Base-by-base conservation (phyloP, 2,888 invertebrate genomes). In the Sepioteuthis lessoniana region DNA sequence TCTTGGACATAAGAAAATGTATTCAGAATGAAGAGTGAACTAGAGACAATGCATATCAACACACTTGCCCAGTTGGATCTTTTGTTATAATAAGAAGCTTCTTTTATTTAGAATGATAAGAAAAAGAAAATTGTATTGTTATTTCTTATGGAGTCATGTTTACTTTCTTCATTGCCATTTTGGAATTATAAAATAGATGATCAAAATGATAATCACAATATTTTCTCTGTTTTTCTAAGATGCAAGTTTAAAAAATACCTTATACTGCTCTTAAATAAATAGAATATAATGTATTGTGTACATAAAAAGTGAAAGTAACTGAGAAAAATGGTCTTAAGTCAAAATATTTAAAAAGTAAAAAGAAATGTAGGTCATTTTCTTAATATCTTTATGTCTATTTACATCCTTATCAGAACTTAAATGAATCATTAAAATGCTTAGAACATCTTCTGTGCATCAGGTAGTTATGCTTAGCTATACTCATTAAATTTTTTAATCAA, bases 41-140 rank as follows among this genome's bases (percentile, higher is more conserved):
- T 76, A n/a, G 76, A 76, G 76, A 76, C 76, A 76, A 76, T 76
- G n/a, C 19, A 16, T 76, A 76, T 76, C 76, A 35, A 76, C 76
- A 76, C n/a, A 76, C n/a, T 76, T n/a, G 76, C 76, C n/a, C 76
- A 76, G n/a, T 35, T 76, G 76, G n/a, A 76, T 76, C n/a, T 76
- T 76, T 76, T 76, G 76, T 76, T 76, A n/a, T n/a, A 76, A 76
- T 76, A 76, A 76, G 76, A 76, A 76, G 76, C 35, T 42, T 42
- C 76, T 76, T 76, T n/a, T 76, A 76, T 76, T n/a, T 35, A n/a
- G 76, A 76, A 10, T 8, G 76, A 76, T 76, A 35, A 76, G 35
- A 25, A 76, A n/a, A 35, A 13, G 76, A 35, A 76, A n/a, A 76
- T 76, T 76, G 10, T 76, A 76, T 76, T 76, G 35, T 76, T 76